These are phyloP conservation scores for Perizoma affinitatum DNA, from an alignment of 2,888 invertebrate genomes.

Conservation along the genomic window DNA sequence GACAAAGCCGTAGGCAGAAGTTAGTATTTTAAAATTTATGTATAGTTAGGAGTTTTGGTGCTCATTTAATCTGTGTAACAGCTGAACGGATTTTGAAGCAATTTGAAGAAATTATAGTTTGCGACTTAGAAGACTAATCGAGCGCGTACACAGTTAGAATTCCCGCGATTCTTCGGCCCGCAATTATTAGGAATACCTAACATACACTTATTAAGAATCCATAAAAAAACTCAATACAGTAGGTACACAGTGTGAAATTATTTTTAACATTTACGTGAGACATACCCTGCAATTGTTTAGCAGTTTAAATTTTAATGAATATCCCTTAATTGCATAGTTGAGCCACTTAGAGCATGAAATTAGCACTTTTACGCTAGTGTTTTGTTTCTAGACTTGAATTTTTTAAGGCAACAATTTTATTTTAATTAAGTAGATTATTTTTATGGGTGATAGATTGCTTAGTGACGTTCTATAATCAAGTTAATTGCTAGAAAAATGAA, in stretches of 20 bases:
- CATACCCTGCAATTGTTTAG: slow-evolving; percentile 50
- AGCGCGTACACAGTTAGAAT: neutral
- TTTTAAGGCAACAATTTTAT: slow-evolving; percentile 30
- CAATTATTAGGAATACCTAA: slow-evolving; percentile 32
- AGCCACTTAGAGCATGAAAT: slow-evolving; percentile 65
- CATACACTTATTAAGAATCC: slow-evolving; percentile 18
- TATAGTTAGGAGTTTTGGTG: too few species aligned
- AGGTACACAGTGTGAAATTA: slow-evolving; percentile 42
- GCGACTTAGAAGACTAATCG: too few species aligned
- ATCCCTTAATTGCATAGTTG: slow-evolving; percentile 60
- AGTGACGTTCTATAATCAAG: too few species aligned
- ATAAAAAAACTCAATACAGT: slow-evolving; percentile 34
- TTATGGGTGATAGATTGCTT: slow-evolving; percentile 17
- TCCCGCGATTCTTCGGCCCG: too few species aligned
- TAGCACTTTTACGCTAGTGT: slow-evolving; percentile 48
- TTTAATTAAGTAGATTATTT: slow-evolving; percentile 28
- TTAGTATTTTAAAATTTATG: too few species aligned
- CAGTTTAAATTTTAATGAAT: slow-evolving; percentile 54
- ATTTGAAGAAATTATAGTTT: too few species aligned
- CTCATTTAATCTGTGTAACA: too few species aligned
- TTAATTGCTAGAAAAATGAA: too few species aligned
- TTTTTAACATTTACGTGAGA: slow-evolving; percentile 51
- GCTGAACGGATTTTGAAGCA: too few species aligned
- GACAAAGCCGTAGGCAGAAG: too few species aligned
- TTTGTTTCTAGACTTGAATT: slow-evolving; percentile 37